These are phyloP conservation scores for Ctenoplectra terminalis DNA, from an alignment of 1,140 invertebrate species.

Conservation along the genomic window DNA sequence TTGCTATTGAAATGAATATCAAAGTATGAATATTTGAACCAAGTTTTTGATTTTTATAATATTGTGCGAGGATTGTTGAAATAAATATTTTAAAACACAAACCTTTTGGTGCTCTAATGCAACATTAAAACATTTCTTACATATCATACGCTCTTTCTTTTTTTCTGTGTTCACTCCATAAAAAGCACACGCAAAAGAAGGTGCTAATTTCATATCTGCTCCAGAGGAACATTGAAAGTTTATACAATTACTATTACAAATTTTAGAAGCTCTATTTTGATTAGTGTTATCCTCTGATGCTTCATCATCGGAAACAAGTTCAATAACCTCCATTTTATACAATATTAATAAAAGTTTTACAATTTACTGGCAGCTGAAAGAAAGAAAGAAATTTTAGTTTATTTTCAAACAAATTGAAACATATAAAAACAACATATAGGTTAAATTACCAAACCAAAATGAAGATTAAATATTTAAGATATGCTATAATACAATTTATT, in stretches of 20 bases:
- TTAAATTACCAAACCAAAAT: background rate
- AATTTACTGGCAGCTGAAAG: background rate
- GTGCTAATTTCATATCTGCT: slow-evolving; percentile 78
- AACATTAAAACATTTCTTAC: slow-evolving; percentile 81
- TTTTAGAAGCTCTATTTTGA: slow-evolving; percentile 65
- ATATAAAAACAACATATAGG: slow-evolving; percentile 2
- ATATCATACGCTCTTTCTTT: slow-evolving; percentile 82
- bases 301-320: slow-evolving; percentile 79
- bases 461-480: background rate
- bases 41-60: slow-evolving; percentile 4
- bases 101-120: slow-evolving; percentile 81
- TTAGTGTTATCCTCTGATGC: slow-evolving; percentile 40
- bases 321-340: slow-evolving; percentile 73
- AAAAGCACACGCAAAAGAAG: slow-evolving; percentile 83
- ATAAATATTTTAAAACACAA: slow-evolving; percentile 33
- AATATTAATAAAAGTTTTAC: background rate
- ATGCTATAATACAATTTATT: background rate
- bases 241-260: slow-evolving; percentile 81
- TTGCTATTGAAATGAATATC: slow-evolving; percentile 67
- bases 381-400: background rate
- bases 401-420: background rate
- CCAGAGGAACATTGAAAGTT: slow-evolving; percentile 84
- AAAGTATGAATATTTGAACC: background rate
- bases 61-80: slow-evolving; percentile 17
- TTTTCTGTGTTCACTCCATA: slow-evolving; percentile 81